phyloP scores from a whole-genome alignment of 2,113 vertebrate species.

The Carettochelys insculpta region DNA sequence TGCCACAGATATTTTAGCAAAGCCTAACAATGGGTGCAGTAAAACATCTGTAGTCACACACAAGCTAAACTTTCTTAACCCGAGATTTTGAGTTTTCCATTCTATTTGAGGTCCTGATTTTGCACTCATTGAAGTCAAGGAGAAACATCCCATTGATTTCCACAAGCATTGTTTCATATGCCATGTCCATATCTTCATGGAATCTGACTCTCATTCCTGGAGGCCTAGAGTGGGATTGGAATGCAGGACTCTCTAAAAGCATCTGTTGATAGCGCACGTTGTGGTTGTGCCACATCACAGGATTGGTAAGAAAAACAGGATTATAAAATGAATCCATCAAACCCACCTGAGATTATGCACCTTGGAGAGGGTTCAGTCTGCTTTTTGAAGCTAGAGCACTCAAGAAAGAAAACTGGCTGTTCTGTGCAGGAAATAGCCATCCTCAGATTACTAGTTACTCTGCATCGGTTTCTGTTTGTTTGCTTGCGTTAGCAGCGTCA shows the following conservation, averaged over 20 bases:
- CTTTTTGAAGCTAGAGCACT: not conserved
- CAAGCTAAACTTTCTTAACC: not conserved
- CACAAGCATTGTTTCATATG: not conserved
- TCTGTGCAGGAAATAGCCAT: not conserved
- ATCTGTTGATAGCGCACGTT: constrained; percentile 19
- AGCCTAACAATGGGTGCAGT: not conserved
- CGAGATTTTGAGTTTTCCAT: not conserved
- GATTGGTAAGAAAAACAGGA: constrained; percentile 1
- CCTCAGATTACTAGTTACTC: not conserved
- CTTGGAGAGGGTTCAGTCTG: not conserved
- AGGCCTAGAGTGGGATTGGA: constrained; percentile 11
- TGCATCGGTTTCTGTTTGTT: constrained; percentile 18
- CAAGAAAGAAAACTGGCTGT: constrained; percentile 4
- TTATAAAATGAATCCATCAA: constrained; percentile 1
- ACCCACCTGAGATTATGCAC: not conserved
- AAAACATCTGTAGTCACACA: not conserved
- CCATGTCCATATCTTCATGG: not conserved
- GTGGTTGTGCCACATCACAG: constrained; percentile 14
- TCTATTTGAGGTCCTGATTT: not conserved
- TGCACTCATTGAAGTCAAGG: not conserved
- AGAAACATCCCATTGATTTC: not conserved
- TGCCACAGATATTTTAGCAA: constrained; percentile 40
- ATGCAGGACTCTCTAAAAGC: not conserved
- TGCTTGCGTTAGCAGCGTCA: not conserved
- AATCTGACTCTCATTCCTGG: not conserved